These are phyloP conservation scores for Copidosoma floridanum DNA, from an alignment of 1,140 invertebrate species.

Conservation along the genomic window DNA sequence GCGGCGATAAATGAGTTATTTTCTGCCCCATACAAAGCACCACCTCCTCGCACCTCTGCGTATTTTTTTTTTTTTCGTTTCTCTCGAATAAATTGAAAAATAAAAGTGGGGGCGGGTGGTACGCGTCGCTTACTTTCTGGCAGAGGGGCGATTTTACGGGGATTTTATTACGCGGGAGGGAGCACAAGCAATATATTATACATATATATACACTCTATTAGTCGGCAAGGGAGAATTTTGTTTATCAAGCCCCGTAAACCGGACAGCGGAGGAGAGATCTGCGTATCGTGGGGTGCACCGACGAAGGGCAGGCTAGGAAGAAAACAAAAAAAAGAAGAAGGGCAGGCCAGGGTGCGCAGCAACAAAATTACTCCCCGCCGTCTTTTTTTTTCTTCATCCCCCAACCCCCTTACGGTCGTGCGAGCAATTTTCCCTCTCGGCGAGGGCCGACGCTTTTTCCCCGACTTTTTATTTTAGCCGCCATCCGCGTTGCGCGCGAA, in stretches of 20 bases:
- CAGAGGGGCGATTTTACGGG: constrained; percentile 21
- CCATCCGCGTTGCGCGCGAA: not conserved
- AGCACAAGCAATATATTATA: too few relatives aligned
- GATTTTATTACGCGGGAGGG: constrained; percentile 20
- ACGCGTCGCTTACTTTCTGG: constrained; percentile 23
- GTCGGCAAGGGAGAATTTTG: constrained; percentile 16
- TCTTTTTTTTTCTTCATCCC: not conserved
- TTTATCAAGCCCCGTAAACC: constrained; percentile 24
- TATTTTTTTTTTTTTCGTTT: too few relatives aligned
- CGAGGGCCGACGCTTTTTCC: constrained; percentile 1
- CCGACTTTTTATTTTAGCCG: constrained; percentile 15
- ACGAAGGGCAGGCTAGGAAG: not conserved
- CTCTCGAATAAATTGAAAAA: constrained; percentile 15
- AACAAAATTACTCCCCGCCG: constrained; percentile 4
- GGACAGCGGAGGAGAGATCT: not conserved
- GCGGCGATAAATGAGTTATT: constrained; percentile 17
- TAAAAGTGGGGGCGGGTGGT: too few relatives aligned
- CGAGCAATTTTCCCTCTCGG: constrained; percentile 6
- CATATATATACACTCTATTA: too few relatives aligned
- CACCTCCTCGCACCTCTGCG: not conserved
- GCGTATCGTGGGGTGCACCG: too few relatives aligned
- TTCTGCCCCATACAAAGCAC: not conserved
- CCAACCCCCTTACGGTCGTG: not conserved
- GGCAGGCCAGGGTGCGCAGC: not conserved
- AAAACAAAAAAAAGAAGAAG: constrained; percentile 5